A percentile compares a stretch with the other conserved stretches of the same genome.
Evolutionary conservation across 2,113 vertebrate species (phyloP).

Genomic region (Cryptotis parvus): DNA sequence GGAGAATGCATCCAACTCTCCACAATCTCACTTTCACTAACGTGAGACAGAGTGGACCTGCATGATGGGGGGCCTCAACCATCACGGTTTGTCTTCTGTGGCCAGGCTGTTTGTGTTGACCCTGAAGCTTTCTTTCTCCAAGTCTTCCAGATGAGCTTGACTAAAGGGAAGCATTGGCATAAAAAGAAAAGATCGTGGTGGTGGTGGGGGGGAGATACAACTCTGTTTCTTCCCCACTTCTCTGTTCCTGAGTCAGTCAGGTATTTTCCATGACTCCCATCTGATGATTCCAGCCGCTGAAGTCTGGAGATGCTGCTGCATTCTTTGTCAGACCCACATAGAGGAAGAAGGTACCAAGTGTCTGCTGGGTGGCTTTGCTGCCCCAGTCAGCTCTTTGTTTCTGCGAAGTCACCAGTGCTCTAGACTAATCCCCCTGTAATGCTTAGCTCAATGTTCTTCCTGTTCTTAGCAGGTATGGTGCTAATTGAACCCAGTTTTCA

Average conservation of each 20-base stretch:
- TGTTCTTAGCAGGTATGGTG: background rate
- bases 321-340: background rate
- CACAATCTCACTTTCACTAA: constrained; percentile 16
- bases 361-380: background rate
- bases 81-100: background rate
- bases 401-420: background rate
- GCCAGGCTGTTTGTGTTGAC: background rate
- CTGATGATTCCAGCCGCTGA: background rate
- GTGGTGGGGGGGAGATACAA: background rate
- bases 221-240: background rate
- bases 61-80: background rate
- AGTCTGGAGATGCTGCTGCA: background rate
- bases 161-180: background rate
- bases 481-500: background rate
- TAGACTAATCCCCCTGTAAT: constrained; percentile 16
- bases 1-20: background rate
- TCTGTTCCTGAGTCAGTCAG: background rate
- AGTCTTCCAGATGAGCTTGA: background rate
- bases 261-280: background rate
- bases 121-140: background rate
- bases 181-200: background rate
- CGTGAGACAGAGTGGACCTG: background rate
- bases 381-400: background rate
- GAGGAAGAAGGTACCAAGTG: background rate
- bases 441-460: background rate